Evolutionary conservation across 1,140 invertebrate species (phyloP).

Genomic region (Bombus pyrosoma): DNA sequence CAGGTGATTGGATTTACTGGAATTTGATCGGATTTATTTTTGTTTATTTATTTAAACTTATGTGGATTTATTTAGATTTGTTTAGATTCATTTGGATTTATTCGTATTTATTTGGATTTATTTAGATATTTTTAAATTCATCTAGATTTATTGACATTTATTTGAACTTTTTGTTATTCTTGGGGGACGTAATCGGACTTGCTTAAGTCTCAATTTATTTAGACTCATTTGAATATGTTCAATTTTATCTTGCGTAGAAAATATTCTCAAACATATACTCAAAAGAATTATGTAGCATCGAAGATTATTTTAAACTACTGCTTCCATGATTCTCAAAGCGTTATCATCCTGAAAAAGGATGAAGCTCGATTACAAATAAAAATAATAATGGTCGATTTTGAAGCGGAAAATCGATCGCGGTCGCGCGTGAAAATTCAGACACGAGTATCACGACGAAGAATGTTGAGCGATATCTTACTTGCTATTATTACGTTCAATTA

Average conservation of each 20-base stretch:
- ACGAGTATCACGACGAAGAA: background rate
- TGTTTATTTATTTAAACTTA: no score
- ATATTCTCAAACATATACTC: background rate
- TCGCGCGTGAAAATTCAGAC: background rate
- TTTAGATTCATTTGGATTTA: no score
- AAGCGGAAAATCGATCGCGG: background rate
- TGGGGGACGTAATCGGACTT: no score
- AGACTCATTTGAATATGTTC: background rate
- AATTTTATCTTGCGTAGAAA: background rate
- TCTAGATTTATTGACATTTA: background rate
- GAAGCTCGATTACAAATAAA: background rate
- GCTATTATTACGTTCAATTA: constrained; percentile 42
- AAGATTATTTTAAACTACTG: background rate
- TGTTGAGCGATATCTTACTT: constrained; percentile 21
- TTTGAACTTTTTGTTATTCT: background rate
- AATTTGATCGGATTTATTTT: background rate
- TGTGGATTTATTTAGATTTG: background rate
- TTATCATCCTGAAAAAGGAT: background rate
- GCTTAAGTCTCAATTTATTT: no score
- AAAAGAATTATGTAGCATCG: background rate
- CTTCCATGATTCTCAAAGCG: background rate
- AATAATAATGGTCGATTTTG: background rate
- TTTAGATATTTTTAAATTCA: background rate
- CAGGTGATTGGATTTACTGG: background rate
- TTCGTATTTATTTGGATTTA: background rate